Evolutionary conservation across 2,797 vertebrate species (phyloP).

Genomic region (Helarctos malayanus): DNA sequence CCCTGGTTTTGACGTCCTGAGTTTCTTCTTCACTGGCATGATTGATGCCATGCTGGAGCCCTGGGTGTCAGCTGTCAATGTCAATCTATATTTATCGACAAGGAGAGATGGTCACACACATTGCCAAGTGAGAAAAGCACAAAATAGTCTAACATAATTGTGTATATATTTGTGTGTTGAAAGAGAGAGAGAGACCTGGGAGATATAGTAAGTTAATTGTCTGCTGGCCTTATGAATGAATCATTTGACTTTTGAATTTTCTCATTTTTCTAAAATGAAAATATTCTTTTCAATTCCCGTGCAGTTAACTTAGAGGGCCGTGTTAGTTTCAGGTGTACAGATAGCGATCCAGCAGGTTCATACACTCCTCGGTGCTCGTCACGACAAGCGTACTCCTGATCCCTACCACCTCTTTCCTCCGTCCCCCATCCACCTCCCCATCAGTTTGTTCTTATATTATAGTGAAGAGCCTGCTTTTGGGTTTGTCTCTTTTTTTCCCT

Average conservation of each 20-base stretch:
- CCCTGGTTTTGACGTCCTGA: neutral
- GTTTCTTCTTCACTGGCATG: neutral
- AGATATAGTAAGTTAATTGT: neutral
- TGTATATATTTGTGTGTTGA: neutral
- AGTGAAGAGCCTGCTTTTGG: neutral
- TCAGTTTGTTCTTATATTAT: neutral
- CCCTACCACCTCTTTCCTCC: neutral
- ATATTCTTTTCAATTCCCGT: neutral
- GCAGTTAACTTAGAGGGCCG: neutral
- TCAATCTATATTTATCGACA: neutral
- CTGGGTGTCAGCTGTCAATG: neutral
- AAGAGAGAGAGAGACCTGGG: neutral
- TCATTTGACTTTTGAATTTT: neutral
- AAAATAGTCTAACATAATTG: neutral
- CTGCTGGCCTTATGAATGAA: neutral
- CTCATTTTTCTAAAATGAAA: constrained; percentile 53
- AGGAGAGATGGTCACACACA: constrained; percentile 7
- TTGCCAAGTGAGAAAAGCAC: neutral
- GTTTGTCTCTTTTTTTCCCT: neutral
- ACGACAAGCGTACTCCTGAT: neutral
- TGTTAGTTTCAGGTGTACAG: neutral
- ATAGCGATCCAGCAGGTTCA: too few relatives aligned
- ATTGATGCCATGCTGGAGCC: neutral
- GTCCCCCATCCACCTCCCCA: neutral
- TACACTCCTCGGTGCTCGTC: neutral